Evolutionary conservation across 1,140 invertebrate genomes (phyloP).

Genomic region (Paraescarpia echinospica): DNA sequence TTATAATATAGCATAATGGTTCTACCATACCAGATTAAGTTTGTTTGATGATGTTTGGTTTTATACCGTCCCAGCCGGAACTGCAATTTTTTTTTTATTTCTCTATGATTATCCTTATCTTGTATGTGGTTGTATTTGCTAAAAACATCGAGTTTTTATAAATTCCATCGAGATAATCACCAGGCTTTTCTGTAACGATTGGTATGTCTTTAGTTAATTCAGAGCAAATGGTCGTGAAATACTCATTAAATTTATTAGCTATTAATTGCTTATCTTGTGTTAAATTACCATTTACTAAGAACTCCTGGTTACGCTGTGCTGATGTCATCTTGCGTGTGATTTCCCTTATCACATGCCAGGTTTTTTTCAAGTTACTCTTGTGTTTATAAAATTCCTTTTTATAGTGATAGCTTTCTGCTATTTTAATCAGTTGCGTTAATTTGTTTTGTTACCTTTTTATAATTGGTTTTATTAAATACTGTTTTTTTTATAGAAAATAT

Average conservation of each 20-base stretch:
- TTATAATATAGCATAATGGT: slow-evolving; percentile 10
- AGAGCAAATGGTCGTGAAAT: background rate
- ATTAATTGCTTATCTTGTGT: background rate
- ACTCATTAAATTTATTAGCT: slow-evolving; percentile 5
- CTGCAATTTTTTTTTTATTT: slow-evolving; percentile 7
- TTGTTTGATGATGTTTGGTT: slow-evolving; percentile 11
- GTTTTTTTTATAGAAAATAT: too few species aligned
- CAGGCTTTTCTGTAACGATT: background rate
- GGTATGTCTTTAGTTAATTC: slow-evolving; percentile 4
- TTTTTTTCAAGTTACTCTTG: background rate
- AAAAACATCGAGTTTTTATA: slow-evolving; percentile 10
- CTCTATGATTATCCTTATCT: slow-evolving; percentile 13
- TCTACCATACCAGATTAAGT: background rate
- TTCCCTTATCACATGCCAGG: background rate
- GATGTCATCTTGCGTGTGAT: background rate
- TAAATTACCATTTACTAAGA: slow-evolving; percentile 1
- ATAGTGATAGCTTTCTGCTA: background rate
- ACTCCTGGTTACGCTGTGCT: background rate
- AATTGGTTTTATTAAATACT: background rate
- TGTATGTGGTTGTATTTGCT: background rate
- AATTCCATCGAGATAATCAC: background rate
- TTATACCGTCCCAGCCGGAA: background rate
- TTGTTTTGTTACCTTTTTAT: background rate
- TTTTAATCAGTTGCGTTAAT: slow-evolving; percentile 4
- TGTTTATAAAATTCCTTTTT: background rate